These are phyloP conservation scores for Lepidothrix coronata DNA, from an alignment of 2,113 vertebrate genomes.

Conservation along the genomic window DNA sequence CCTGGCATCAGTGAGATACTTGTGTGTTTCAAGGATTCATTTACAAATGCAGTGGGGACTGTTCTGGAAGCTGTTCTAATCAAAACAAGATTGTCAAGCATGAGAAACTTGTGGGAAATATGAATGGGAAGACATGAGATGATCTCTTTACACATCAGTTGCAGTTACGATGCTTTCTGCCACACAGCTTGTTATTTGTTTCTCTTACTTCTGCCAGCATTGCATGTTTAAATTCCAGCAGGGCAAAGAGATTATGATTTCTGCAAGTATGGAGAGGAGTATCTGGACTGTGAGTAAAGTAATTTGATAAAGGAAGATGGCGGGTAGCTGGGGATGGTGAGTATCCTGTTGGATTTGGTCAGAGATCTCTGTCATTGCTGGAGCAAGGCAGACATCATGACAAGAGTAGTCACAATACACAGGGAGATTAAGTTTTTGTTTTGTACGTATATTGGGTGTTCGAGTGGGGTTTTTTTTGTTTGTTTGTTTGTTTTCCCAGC, in stretches of 20 bases:
- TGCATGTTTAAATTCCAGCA: background rate
- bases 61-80: background rate
- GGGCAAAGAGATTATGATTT: slow-evolving; percentile 9
- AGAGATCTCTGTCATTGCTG: background rate
- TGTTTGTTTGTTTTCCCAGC: background rate
- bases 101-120: background rate
- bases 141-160: background rate
- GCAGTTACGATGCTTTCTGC: background rate
- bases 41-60: background rate
- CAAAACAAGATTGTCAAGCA: background rate
- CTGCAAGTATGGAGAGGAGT: background rate
- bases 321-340: background rate
- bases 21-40: background rate
- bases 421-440: background rate
- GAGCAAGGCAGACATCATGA: background rate
- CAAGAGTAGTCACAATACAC: background rate
- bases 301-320: background rate
- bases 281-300: background rate
- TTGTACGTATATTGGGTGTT: background rate
- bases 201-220: background rate
- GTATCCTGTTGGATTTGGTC: background rate
- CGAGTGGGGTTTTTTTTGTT: accelerated
- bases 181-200: background rate
- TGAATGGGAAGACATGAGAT: background rate
- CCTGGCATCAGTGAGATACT: background rate